These are phyloP conservation scores for Haliclystus octoradiatus DNA, from an alignment of 30 jellyfish, hydroid and myxozoan genomes.

Conservation along the genomic window DNA sequence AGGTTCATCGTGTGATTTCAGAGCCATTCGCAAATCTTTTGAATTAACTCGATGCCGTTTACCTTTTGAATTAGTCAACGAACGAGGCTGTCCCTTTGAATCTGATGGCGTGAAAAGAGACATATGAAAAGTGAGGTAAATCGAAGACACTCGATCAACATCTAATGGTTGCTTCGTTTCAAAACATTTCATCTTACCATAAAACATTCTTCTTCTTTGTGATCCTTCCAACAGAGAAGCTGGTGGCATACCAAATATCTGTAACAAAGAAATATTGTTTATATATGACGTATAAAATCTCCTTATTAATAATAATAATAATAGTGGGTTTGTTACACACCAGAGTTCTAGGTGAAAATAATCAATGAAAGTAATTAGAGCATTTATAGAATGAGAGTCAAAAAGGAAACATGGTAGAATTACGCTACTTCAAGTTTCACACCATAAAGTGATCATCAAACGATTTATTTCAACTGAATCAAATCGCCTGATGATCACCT, in stretches of 20 bases:
- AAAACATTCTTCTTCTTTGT: constrained; percentile 71
- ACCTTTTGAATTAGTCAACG: constrained; percentile 81
- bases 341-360: too few relatives aligned
- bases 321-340: too few relatives aligned
- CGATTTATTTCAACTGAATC: too few relatives aligned
- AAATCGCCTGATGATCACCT: too few relatives aligned
- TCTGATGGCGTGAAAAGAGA: constrained; percentile 16
- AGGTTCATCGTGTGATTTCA: constrained; percentile 69
- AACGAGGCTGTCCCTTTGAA: constrained; percentile 89
- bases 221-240: constrained; percentile 54
- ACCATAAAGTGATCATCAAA: too few relatives aligned
- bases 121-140: background rate
- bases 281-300: too few relatives aligned
- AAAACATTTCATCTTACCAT: constrained; percentile 28
- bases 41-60: constrained; percentile 42
- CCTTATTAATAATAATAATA: too few relatives aligned
- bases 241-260: constrained; percentile 91
- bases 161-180: too few relatives aligned
- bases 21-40: constrained; percentile 55
- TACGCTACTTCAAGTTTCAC: too few relatives aligned
- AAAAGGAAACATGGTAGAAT: too few relatives aligned
- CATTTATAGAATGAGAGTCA: too few relatives aligned
- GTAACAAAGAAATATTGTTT: constrained; percentile 5
- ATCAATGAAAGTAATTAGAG: too few relatives aligned
- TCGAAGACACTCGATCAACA: background rate